phyloP scores from a whole-genome alignment of 2,797 vertebrate genomes.

The Pempheris klunzingeri region DNA sequence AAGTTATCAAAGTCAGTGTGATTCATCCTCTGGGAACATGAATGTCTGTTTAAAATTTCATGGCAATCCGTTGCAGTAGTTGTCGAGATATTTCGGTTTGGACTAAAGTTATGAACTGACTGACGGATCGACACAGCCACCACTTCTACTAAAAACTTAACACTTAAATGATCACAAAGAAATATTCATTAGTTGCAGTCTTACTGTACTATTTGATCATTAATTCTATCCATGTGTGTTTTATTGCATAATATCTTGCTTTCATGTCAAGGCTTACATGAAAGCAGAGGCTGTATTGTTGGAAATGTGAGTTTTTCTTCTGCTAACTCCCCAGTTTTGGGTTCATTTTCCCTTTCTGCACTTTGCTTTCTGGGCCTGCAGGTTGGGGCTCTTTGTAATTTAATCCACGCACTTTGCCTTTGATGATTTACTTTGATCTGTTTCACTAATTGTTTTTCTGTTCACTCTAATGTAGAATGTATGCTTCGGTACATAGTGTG shows the following conservation, averaged over 20 bases:
- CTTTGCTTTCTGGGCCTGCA: slow-evolving; percentile 10
- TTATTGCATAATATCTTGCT: neutral
- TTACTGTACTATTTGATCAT: neutral
- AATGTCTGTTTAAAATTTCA: too few relatives aligned
- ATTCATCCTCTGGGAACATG: too few relatives aligned
- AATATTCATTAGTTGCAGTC: neutral
- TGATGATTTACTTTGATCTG: slow-evolving; percentile 48
- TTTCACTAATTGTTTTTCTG: slow-evolving; percentile 43
- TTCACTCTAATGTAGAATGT: slow-evolving; percentile 11
- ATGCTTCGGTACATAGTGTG: neutral
- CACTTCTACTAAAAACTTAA: neutral
- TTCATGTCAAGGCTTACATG: neutral
- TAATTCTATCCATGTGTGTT: neutral
- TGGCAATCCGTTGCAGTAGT: too few relatives aligned
- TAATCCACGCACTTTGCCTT: slow-evolving; percentile 25
- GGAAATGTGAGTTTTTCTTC: neutral
- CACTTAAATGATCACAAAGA: neutral
- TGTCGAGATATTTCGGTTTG: too few relatives aligned
- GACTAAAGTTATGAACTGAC: neutral
- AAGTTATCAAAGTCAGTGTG: too few relatives aligned
- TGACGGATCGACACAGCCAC: too few relatives aligned
- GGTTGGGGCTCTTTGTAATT: slow-evolving; percentile 29
- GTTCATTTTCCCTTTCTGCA: neutral
- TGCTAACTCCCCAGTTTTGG: neutral
- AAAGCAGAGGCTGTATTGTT: neutral